A percentile compares a stretch with the other conserved stretches of the same genome.
Evolutionary conservation across 2,888 invertebrate genomes (phyloP).

Genomic region (Hirtodrosophila trivittata): DNA sequence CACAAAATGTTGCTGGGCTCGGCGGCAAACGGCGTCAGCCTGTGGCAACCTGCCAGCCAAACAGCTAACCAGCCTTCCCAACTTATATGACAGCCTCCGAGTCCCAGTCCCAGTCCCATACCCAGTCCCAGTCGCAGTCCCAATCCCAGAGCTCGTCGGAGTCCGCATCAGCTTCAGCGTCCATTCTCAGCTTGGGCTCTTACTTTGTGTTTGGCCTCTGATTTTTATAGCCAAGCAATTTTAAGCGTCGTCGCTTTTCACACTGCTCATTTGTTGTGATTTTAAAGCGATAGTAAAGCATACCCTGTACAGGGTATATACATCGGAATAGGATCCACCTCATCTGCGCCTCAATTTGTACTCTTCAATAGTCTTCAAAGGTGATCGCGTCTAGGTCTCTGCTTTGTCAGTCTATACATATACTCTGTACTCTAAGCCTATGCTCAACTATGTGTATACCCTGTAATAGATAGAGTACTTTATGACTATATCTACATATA

Average conservation of each 20-base stretch:
- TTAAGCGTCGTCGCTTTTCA: conserved; percentile 66
- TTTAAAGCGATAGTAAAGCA: conserved; percentile 38
- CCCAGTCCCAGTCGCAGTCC: conserved; percentile 3
- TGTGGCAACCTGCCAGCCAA: conserved; percentile 42
- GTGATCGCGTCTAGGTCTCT: no score
- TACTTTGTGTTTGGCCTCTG: conserved; percentile 42
- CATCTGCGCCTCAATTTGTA: no score
- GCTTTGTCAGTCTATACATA: no score
- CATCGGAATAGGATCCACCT: no score
- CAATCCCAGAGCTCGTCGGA: not conserved
- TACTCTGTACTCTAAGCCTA: no score
- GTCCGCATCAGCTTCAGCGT: no score
- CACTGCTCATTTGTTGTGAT: conserved; percentile 70
- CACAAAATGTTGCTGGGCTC: conserved; percentile 72
- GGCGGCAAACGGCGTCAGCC: conserved; percentile 46
- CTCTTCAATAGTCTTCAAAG: no score
- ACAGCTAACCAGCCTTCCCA: conserved; percentile 58
- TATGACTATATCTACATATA: no score
- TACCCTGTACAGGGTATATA: conserved; percentile 21
- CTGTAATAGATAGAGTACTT: not conserved
- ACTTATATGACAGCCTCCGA: conserved; percentile 53
- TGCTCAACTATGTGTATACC: not conserved
- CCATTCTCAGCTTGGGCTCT: conserved; percentile 47
- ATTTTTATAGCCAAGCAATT: conserved; percentile 71
- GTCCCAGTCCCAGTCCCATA: conserved; percentile 31